phyloP scores from a whole-genome alignment of 2,797 vertebrate genomes.

The Xenops minutus region DNA sequence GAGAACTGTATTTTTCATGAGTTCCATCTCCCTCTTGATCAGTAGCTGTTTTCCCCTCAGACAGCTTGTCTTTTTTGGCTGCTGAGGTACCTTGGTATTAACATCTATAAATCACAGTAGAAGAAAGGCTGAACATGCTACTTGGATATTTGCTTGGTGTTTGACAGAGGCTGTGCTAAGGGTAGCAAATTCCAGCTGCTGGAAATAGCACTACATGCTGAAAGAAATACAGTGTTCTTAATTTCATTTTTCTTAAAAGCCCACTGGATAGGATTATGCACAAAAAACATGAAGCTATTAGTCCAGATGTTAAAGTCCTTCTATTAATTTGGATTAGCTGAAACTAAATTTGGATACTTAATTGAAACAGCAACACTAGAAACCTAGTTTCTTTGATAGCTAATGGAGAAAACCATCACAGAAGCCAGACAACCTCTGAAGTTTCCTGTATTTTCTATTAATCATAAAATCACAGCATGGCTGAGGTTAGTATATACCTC shows the following conservation, averaged over 20 bases:
- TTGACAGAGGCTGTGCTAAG: background rate
- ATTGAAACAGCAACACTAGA: background rate
- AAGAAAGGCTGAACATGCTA: background rate
- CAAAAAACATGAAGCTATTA: background rate
- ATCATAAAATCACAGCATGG: background rate
- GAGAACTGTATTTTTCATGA: background rate
- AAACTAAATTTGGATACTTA: background rate
- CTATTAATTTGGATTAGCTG: background rate
- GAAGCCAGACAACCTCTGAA: background rate
- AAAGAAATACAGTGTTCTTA: background rate
- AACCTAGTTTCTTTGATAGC: background rate
- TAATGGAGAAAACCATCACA: background rate
- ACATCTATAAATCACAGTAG: background rate
- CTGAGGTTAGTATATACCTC: background rate
- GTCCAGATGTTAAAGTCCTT: background rate
- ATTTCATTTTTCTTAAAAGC: background rate
- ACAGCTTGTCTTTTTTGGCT: background rate
- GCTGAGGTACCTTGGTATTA: background rate
- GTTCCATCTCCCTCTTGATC: background rate
- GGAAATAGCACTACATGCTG: background rate
- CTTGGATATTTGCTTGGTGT: background rate
- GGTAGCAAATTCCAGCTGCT: background rate
- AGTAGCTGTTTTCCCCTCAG: background rate
- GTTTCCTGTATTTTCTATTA: background rate
- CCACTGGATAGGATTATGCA: background rate